Conservation (phyloP, 2,797 vertebrate species). For the Helarctos malayanus region DNA sequence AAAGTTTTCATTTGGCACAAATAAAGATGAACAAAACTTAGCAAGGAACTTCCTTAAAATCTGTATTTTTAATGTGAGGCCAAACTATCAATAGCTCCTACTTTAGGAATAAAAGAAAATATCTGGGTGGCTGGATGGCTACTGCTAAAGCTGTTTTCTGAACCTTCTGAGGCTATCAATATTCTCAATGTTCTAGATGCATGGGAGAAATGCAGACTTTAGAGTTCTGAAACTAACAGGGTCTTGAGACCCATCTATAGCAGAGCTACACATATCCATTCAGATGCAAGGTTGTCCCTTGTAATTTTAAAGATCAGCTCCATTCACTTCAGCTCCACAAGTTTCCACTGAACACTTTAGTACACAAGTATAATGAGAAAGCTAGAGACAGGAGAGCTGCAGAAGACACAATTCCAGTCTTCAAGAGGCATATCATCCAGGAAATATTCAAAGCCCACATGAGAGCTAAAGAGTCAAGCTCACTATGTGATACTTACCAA, state of each 20-base stretch:
- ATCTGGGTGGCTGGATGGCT: neutral
- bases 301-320: neutral
- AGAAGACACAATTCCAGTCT: neutral
- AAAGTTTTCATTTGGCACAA: conserved; percentile 84
- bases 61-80: conserved; percentile 72
- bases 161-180: neutral
- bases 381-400: neutral
- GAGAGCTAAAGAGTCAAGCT: neutral
- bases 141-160: conserved; percentile 18
- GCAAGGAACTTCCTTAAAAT: conserved; percentile 79
- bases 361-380: neutral
- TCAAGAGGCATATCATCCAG: neutral
- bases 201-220: neutral
- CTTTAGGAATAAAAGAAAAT: conserved; percentile 74
- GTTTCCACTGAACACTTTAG: neutral
- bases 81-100: conserved; percentile 71
- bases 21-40: conserved; percentile 86
- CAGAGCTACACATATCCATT: neutral
- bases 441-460: neutral
- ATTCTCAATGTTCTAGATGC: neutral
- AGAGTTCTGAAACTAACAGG: neutral
- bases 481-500: neutral
- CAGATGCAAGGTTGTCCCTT: neutral
- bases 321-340: neutral
- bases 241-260: neutral